Base-by-base conservation (phyloP, 2,888 invertebrate species). In the Parthenolecanium corni region DNA sequence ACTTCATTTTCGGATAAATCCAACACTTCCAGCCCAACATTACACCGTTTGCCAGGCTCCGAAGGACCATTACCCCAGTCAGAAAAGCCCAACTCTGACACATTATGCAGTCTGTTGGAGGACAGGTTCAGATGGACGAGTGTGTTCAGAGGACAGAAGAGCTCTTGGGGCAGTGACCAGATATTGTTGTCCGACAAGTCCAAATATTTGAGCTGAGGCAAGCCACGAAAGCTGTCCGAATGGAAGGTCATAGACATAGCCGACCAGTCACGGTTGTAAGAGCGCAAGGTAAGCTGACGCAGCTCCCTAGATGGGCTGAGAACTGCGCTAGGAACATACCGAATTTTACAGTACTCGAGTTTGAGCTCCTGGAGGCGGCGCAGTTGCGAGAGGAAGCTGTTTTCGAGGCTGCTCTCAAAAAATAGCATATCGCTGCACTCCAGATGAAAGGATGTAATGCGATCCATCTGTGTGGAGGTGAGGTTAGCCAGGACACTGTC, bases 121-220 rank as follows among this genome's bases (percentile, higher is more conserved):
- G 86, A 85, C 66, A 88, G 76, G 72, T 89, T 89, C 61, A 89
- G 73, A 67, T 79, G 79, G 67, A 81, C 79, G 65, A 88, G 77
- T 71, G 80, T 81, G 69, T 80, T 81, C 54, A 86, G 75, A 61
- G 87, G 83, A 71, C 91, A 91, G 75, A 91, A 91, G 66, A 89
- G 79, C 71, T 85, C 84, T 71, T 87, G 86, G 20, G 91, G 90
- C 73, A 91, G 82, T 64, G 88, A 86, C 89, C 89, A 89, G 72
- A 91, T 88, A 74, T 90, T 90, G 74, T 91, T 90, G 71, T 83
- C 84, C 71, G 89, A 89, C 68, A 92, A 77, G 73, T 92, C 91
- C 68, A 91, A 79, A 69, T 85, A 80, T 74, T 90, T 89, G 69
- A 91, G 78, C 73, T 89, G 86, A 66, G 83, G 80, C 64, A 86